Conservation (phyloP, 2,113 vertebrate genomes). For the Gorsachius goisagi region DNA sequence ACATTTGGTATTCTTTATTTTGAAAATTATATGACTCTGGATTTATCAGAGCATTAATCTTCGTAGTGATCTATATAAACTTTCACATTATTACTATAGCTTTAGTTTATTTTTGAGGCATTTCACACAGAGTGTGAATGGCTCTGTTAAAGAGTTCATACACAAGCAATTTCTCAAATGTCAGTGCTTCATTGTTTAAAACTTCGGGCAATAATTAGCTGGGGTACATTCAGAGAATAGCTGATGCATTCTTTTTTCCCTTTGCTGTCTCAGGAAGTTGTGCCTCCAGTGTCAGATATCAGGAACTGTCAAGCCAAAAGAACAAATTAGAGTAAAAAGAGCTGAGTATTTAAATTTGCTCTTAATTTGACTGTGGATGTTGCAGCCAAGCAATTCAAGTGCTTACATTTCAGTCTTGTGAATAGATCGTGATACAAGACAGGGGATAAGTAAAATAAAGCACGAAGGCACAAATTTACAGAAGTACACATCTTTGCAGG, state of each 20-base stretch:
- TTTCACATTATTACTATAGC: not conserved
- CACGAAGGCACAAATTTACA: not conserved
- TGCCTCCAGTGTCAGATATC: not conserved
- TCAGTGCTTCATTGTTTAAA: not conserved
- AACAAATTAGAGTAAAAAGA: not conserved
- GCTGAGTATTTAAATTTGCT: not conserved
- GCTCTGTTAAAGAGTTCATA: not conserved
- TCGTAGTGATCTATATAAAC: too few species aligned
- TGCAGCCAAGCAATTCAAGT: not conserved
- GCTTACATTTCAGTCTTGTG: not conserved
- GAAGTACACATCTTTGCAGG: not conserved
- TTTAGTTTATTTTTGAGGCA: not conserved
- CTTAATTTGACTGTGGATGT: not conserved
- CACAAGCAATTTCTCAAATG: not conserved
- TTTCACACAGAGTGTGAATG: not conserved
- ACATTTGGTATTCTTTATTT: not conserved
- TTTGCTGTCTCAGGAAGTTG: not conserved
- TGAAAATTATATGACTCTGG: not conserved
- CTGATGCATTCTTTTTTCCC: not conserved
- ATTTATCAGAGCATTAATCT: not conserved
- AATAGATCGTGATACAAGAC: not conserved
- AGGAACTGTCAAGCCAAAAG: not conserved
- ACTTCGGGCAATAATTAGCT: not conserved
- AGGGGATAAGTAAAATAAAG: not conserved
- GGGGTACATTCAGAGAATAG: not conserved